A percentile compares a stretch with the other conserved stretches of the same genome.
These are phyloP conservation scores for Pandemis cinnamomeana DNA, from an alignment of 2,888 invertebrate genomes.

Conservation along the genomic window DNA sequence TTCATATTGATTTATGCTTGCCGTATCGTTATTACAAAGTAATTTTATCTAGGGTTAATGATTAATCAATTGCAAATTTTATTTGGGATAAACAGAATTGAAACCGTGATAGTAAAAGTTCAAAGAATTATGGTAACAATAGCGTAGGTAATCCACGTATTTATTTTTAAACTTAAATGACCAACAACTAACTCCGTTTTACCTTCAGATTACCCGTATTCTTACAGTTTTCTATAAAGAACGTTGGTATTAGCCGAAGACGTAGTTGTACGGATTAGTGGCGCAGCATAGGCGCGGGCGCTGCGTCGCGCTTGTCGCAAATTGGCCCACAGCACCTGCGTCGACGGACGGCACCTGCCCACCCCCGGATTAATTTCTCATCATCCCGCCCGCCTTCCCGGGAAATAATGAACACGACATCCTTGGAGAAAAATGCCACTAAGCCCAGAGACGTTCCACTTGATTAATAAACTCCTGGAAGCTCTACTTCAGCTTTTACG, in stretches of 20 bases:
- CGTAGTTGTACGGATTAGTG: constrained; percentile 34
- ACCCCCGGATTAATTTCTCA: constrained; percentile 81
- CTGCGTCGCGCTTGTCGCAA: constrained; percentile 54
- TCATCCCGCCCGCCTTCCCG: constrained; percentile 71
- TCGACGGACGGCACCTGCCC: constrained; percentile 64
- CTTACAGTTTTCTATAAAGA: background rate
- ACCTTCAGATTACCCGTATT: background rate
- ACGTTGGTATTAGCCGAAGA: constrained; percentile 32
- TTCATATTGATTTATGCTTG: too few relatives aligned
- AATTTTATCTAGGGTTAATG: too few relatives aligned
- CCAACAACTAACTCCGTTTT: background rate
- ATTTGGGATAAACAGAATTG: too few relatives aligned
- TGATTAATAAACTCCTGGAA: constrained; percentile 77
- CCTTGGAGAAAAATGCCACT: constrained; percentile 77
- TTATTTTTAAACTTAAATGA: too few relatives aligned
- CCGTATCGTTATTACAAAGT: too few relatives aligned
- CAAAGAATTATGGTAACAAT: background rate
- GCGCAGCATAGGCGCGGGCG: constrained; percentile 29
- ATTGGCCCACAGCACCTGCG: constrained; percentile 73
- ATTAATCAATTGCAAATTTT: too few relatives aligned
- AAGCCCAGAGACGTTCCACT: constrained; percentile 66
- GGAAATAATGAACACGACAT: constrained; percentile 77
- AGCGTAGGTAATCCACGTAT: background rate
- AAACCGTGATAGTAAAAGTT: too few relatives aligned
- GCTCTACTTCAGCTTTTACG: constrained; percentile 59